Evolutionary conservation across 2,797 vertebrate genomes (phyloP), one percentile per base, ranked within the genome.

Genomic region (Caiman crocodilus): DNA sequence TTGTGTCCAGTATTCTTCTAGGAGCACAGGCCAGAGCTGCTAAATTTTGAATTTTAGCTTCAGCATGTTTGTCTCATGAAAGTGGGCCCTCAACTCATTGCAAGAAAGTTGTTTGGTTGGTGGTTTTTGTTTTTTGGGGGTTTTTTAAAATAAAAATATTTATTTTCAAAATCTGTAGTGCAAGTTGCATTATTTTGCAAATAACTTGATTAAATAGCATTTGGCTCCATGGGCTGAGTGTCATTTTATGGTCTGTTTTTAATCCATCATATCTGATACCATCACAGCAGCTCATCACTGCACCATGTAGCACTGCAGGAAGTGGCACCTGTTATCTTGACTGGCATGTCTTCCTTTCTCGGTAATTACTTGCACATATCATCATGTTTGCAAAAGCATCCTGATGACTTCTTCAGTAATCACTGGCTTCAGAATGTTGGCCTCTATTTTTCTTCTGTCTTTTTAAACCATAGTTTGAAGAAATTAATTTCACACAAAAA

Each of bases 311-410:
- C 83, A 75, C 60, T 56, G 83, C 82, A 86, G 80, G 78, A 69
- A 76, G 85, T 85, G 92, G 80, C 83, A 95, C 80, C 77, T 96
- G 87, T 91, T 85, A 58, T 16, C 64, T 6, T 85, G 76, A 88
- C 93, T 92, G 77, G 4, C 75, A 78, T 57, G 16, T 88, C 90
- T 96, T 57, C 76, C 32, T 91, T 94, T 85, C 76, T 86, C 30
- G 84, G 14, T 85, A 94, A 94, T 88, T 93, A 92, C 9, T 23
- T 79, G 23, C 92, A 76, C 78, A 35, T 5, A 14, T 42, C 78
- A 81, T 17, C 78, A 79, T 17, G 4, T 78, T 93, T 97, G 81
- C 57, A 42, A 64, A 94, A 94, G 60, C 90, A 74, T 89, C 57
- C 69, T 80, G 16, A 88, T 90, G 86, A 90, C 69, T 85, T 67